These are phyloP conservation scores for Athene cunicularia DNA, from an alignment of 2,113 vertebrate species.

Conservation along the genomic window DNA sequence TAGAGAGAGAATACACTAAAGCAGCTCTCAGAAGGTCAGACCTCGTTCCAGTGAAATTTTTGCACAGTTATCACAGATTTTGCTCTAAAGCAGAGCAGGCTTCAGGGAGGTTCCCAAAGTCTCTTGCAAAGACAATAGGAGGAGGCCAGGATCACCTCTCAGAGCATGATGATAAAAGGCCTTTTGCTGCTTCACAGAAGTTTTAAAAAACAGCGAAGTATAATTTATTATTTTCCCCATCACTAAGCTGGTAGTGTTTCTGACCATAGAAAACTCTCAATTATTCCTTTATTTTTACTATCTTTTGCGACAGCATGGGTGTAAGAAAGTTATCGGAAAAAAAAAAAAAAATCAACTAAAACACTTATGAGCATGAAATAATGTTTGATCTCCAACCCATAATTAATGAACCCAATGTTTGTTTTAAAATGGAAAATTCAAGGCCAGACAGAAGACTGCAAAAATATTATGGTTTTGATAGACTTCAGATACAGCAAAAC, in stretches of 20 bases:
- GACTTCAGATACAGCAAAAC: not conserved
- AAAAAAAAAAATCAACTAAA: not conserved
- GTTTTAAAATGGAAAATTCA: not conserved
- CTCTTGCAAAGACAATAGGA: not conserved
- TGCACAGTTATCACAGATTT: not conserved
- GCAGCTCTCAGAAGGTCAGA: not conserved
- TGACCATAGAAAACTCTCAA: not conserved
- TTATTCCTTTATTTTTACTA: not conserved
- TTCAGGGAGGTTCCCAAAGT: not conserved
- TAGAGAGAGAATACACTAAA: not conserved
- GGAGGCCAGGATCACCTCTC: not conserved
- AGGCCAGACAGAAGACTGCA: not conserved
- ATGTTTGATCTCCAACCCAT: not conserved
- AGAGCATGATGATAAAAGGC: not conserved
- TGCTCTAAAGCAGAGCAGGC: not conserved
- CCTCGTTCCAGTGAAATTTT: not conserved
- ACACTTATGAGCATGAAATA: not conserved
- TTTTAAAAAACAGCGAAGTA: not conserved
- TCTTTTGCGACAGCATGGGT: not conserved
- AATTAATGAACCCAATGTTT: not conserved
- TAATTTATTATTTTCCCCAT: not conserved
- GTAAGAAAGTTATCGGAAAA: not conserved
- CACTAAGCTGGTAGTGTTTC: not conserved
- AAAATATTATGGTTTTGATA: not conserved
- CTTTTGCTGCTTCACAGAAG: not conserved